Evolutionary conservation across 2,797 vertebrate species (phyloP).

Genomic region (Myoxocephalus aenaeus): DNA sequence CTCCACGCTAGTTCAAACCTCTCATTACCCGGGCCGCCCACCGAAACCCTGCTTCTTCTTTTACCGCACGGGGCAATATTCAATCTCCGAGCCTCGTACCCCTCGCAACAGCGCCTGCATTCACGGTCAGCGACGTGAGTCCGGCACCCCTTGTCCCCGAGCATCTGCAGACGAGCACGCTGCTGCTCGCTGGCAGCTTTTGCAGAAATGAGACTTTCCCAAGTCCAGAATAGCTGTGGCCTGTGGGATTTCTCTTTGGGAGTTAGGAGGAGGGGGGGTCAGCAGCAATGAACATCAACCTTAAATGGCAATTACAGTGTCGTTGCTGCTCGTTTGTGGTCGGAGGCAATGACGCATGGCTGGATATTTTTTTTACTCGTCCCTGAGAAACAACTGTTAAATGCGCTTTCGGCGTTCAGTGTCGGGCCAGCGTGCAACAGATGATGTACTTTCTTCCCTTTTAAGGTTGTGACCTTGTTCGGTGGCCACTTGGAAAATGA

Average conservation of each 20-base stretch:
- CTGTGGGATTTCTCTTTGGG: constrained; percentile 66
- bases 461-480: constrained; percentile 58
- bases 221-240: constrained; percentile 82
- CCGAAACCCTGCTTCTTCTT: constrained; percentile 13
- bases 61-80: constrained; percentile 54
- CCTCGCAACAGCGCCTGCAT: constrained; percentile 61
- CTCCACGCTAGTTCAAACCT: constrained; percentile 67
- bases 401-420: background rate
- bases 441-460: constrained; percentile 32
- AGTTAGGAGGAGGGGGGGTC: constrained; percentile 48
- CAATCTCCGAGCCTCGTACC: constrained; percentile 39
- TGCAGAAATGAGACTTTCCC: constrained; percentile 80
- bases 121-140: constrained; percentile 75
- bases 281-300: constrained; percentile 57
- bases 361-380: constrained; percentile 33
- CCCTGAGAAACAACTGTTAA: constrained; percentile 35
- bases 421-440: constrained; percentile 24
- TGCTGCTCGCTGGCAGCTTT: constrained; percentile 66
- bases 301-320: constrained; percentile 78
- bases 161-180: constrained; percentile 64
- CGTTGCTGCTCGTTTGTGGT: constrained; percentile 33
- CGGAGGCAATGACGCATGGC: constrained; percentile 41
- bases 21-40: constrained; percentile 59
- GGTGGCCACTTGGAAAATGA: constrained; percentile 55
- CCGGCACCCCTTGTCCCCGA: constrained; percentile 75